These are phyloP conservation scores for Phlogophora meticulosa DNA, from an alignment of 2,888 invertebrate species.

Conservation along the genomic window DNA sequence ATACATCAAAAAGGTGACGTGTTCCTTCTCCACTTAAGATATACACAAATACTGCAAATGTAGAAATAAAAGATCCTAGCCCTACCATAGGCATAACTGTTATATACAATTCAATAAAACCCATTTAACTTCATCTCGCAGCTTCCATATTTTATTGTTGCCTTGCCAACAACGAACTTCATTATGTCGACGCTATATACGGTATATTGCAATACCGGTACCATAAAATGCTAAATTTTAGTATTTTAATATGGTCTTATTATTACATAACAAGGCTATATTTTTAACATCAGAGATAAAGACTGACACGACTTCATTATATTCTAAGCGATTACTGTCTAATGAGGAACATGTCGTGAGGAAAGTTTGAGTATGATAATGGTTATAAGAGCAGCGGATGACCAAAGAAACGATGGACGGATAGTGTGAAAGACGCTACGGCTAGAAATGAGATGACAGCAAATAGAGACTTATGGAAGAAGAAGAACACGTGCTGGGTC, in stretches of 20 bases:
- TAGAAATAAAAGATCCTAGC: conserved; percentile 5
- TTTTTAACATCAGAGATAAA: background rate
- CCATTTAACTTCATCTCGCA: conserved; percentile 47
- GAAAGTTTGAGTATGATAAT: too few relatives aligned
- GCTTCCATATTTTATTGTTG: conserved; percentile 51
- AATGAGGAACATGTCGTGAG: too few relatives aligned
- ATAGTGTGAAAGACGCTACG: too few relatives aligned
- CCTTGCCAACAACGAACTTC: conserved; percentile 48
- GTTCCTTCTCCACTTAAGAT: background rate
- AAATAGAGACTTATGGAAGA: too few relatives aligned
- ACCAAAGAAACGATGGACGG: too few relatives aligned
- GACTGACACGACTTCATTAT: background rate
- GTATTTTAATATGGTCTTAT: conserved; percentile 26
- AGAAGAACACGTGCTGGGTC: too few relatives aligned
- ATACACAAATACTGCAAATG: background rate
- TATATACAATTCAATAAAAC: conserved; percentile 45
- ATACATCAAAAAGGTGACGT: background rate
- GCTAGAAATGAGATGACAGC: too few relatives aligned
- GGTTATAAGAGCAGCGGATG: too few relatives aligned
- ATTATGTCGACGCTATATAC: conserved; percentile 24
- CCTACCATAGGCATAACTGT: conserved; percentile 9
- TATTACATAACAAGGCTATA: conserved; percentile 22
- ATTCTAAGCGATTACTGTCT: background rate
- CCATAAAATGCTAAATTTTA: conserved; percentile 41
- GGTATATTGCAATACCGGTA: conserved; percentile 36